A percentile compares a stretch with the other conserved stretches of the same genome.
Conservation (phyloP, 2,888 invertebrate genomes). For the Pyrocoelia pectoralis region DNA sequence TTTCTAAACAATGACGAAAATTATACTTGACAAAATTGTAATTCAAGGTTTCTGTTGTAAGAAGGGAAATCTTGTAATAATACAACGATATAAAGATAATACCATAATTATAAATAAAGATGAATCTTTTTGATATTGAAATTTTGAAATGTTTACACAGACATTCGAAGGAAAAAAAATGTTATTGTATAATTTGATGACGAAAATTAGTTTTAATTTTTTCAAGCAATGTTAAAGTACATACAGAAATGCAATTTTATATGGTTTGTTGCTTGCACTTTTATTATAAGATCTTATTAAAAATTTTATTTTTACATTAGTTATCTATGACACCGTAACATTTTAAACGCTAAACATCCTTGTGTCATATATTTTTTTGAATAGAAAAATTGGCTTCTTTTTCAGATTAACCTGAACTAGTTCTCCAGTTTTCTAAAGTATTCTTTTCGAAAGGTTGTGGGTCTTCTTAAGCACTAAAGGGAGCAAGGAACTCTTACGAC, state of each 20-base stretch:
- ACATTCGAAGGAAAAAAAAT: conserved; percentile 6
- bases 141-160: conserved; percentile 19
- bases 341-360: background rate
- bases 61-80: conserved; percentile 33
- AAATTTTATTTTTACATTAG: conserved; percentile 11
- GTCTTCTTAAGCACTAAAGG: too few species aligned
- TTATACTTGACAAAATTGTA: conserved; percentile 30
- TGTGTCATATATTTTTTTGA: background rate
- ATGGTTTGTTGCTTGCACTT: conserved; percentile 4
- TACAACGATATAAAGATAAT: conserved; percentile 23
- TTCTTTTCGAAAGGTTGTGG: too few species aligned
- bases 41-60: conserved; percentile 30
- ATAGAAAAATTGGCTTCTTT: too few species aligned
- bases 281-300: conserved; percentile 1
- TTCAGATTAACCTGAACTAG: too few species aligned
- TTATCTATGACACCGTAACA: conserved; percentile 3
- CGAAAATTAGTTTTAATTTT: conserved; percentile 13
- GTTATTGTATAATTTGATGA: conserved; percentile 2
- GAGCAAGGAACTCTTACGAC: too few species aligned
- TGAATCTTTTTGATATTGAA: conserved; percentile 10
- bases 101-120: conserved; percentile 20
- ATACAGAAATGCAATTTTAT: conserved; percentile 9
- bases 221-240: conserved; percentile 15
- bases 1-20: conserved; percentile 12
- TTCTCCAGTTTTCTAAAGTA: too few species aligned